Conservation (phyloP, 2,113 vertebrate genomes). For the Acanthochromis polyacanthus region DNA sequence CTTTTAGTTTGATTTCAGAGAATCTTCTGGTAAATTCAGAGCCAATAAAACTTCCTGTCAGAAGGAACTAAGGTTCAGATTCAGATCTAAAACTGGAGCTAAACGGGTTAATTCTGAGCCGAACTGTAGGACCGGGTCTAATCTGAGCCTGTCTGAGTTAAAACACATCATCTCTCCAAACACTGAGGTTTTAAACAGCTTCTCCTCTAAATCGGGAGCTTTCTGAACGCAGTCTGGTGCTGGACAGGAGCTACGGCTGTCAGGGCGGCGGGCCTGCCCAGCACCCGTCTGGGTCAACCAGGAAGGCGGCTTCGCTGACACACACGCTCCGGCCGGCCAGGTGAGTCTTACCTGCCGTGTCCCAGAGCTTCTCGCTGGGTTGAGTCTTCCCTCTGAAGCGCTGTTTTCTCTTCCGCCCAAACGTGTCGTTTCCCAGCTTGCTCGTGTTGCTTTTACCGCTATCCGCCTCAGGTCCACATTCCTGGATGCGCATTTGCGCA, state of each 20-base stretch:
- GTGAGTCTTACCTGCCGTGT: conserved; percentile 70
- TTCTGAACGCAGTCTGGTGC: not conserved
- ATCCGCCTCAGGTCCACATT: conserved; percentile 1
- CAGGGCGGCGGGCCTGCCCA: conserved; percentile 20
- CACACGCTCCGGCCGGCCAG: not conserved
- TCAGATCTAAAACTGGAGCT: too few species aligned
- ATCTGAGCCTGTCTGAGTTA: too few species aligned
- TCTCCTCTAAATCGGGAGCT: not conserved
- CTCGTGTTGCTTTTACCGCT: conserved; percentile 22
- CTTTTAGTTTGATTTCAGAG: too few species aligned
- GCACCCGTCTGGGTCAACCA: conserved; percentile 9
- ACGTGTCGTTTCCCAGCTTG: conserved; percentile 76
- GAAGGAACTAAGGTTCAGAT: too few species aligned
- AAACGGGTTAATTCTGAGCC: too few species aligned
- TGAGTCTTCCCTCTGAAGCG: conserved; percentile 50
- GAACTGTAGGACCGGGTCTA: too few species aligned
- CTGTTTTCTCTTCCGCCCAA: conserved; percentile 70
- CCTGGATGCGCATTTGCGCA: conserved; percentile 65
- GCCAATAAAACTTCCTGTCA: too few species aligned
- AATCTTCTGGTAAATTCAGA: too few species aligned
- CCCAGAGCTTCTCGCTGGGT: conserved; percentile 54
- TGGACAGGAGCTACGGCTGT: not conserved
- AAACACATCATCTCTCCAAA: too few species aligned
- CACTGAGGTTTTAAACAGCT: too few species aligned
- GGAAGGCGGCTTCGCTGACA: not conserved